Conservation (phyloP, 2,888 invertebrate species). For the Acheta domesticus region DNA sequence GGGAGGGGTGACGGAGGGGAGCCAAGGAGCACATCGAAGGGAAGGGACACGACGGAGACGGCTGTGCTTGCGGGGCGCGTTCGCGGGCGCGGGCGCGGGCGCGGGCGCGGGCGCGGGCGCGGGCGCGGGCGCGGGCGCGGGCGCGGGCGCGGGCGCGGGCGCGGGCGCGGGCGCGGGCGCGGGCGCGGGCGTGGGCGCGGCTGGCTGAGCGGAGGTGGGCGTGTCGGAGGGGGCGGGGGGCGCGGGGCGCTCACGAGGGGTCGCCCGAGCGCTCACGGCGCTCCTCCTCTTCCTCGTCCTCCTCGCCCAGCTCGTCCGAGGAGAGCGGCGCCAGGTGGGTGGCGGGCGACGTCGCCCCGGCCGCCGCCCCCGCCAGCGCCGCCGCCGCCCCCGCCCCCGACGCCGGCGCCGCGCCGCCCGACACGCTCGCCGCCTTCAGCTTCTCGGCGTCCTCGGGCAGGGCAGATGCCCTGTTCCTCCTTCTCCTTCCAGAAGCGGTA, state of each 20-base stretch:
- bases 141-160: not conserved
- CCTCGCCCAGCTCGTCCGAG: not conserved
- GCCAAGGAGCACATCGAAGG: too few species aligned
- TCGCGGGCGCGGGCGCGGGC: not conserved
- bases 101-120: not conserved
- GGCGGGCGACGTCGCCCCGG: not conserved
- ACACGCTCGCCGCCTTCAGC: not conserved
- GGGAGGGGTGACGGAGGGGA: not conserved
- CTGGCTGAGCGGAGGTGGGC: not conserved
- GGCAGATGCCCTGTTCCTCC: constrained; percentile 44
- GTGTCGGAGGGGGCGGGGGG: not conserved
- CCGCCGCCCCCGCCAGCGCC: not conserved
- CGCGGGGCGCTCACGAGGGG: not conserved
- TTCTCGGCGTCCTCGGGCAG: not conserved
- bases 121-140: not conserved
- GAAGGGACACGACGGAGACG: too few species aligned
- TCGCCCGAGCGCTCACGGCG: not conserved
- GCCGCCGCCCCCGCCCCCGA: not conserved
- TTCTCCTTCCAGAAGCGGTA: constrained; percentile 86
- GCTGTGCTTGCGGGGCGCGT: too few species aligned
- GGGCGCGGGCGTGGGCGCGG: not conserved
- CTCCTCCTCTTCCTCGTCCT: not conserved
- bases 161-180: not conserved
- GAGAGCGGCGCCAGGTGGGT: not conserved
- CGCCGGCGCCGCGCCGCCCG: not conserved